Evolutionary conservation across 2,113 vertebrate species (phyloP).

Genomic region (Barnardius zonarius): DNA sequence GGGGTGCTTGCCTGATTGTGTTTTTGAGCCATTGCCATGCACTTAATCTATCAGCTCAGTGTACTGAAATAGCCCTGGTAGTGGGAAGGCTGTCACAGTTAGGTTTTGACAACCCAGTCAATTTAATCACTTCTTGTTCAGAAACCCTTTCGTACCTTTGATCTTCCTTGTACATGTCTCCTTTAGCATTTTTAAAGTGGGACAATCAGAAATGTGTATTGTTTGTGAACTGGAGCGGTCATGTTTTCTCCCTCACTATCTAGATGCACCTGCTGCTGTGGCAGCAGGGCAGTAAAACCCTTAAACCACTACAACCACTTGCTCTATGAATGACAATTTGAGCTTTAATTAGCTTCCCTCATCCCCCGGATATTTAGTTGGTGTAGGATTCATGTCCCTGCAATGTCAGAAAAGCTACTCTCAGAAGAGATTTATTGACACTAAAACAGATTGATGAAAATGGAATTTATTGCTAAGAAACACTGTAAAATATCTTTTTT

Average conservation of each 20-base stretch:
- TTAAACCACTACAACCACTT: neutral
- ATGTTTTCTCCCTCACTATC: neutral
- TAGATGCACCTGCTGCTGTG: neutral
- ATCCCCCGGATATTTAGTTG: neutral
- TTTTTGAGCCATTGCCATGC: neutral
- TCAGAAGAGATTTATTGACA: neutral
- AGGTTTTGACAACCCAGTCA: neutral
- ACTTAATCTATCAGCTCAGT: neutral
- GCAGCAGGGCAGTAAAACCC: neutral
- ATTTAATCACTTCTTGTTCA: neutral
- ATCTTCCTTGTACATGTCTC: neutral
- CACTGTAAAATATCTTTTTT: neutral
- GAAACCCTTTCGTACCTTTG: neutral
- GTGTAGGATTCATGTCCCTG: neutral
- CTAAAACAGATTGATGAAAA: neutral
- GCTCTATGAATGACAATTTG: neutral
- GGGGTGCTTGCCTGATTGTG: neutral
- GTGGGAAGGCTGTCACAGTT: neutral
- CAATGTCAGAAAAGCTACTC: neutral
- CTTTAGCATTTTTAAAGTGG: neutral
- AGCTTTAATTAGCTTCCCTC: neutral
- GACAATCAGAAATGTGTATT: neutral
- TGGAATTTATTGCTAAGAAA: neutral
- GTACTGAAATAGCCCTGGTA: neutral
- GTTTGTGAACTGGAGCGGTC: neutral